Evolutionary conservation across 2,113 vertebrate genomes (phyloP).

Genomic region (Thunnus thynnus): DNA sequence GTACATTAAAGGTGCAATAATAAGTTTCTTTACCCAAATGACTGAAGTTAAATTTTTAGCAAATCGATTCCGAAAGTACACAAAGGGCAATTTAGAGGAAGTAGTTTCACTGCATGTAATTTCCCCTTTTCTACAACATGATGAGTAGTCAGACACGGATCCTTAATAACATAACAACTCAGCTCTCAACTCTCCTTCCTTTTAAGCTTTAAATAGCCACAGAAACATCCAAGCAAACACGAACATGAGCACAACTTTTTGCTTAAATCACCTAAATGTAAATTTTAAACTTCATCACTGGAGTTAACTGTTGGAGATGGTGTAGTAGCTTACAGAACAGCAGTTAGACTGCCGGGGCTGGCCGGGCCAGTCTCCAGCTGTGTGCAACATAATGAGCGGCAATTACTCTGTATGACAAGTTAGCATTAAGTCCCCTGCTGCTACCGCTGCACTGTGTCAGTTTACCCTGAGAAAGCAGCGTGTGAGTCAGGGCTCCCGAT

Average conservation of each 20-base stretch:
- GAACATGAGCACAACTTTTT: conserved; percentile 1
- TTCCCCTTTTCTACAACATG: conserved; percentile 37
- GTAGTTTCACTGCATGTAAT: conserved; percentile 18
- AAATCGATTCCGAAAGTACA: conserved; percentile 36
- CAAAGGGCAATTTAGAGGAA: conserved; percentile 36
- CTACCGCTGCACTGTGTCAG: not conserved
- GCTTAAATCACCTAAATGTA: not conserved
- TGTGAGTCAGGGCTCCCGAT: not conserved
- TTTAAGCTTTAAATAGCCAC: conserved; percentile 16
- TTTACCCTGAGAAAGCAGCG: conserved; percentile 24
- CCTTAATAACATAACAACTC: conserved; percentile 1
- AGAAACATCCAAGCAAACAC: not conserved
- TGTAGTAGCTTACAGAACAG: conserved; percentile 1
- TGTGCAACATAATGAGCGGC: conserved; percentile 42
- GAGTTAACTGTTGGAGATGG: not conserved
- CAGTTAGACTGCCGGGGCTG: conserved; percentile 4
- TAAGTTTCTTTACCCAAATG: not conserved
- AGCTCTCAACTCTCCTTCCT: not conserved
- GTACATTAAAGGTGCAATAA: not conserved
- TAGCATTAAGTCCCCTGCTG: conserved; percentile 33
- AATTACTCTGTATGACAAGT: conserved; percentile 56
- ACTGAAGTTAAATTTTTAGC: conserved; percentile 8
- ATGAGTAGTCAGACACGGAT: conserved; percentile 1
- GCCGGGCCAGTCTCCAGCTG: conserved; percentile 47
- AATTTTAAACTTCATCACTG: not conserved